Conservation (phyloP, 2,888 invertebrate species). For the Drosophila kanekoi region DNA sequence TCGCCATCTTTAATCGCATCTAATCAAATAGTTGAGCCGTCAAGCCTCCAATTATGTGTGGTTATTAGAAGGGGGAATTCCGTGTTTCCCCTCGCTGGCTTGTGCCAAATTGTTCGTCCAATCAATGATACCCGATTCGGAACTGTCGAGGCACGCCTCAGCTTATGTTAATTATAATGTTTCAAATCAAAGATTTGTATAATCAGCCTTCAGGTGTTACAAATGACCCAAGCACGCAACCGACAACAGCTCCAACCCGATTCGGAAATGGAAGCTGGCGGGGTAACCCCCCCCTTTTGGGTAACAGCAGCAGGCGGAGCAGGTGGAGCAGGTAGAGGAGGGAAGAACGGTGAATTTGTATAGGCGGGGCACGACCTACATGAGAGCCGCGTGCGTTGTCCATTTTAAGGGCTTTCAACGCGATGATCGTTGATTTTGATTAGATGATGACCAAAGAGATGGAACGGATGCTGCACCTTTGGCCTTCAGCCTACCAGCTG, state of each 20-base stretch:
- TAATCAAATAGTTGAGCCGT: background rate
- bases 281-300: background rate
- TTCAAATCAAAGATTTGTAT: conserved; percentile 64
- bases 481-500: conserved; percentile 17
- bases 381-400: conserved; percentile 45
- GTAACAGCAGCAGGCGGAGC: background rate
- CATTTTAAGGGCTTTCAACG: conserved; percentile 52
- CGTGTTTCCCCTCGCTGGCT: background rate
- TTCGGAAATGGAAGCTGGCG: background rate
- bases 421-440: conserved; percentile 73
- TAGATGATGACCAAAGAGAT: conserved; percentile 56
- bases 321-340: too few relatives aligned
- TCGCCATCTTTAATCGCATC: background rate
- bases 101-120: conserved; percentile 35
- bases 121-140: conserved; percentile 39
- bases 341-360: background rate
- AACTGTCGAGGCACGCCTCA: conserved; percentile 33
- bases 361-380: conserved; percentile 38
- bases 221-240: conserved; percentile 73
- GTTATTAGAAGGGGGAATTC: conserved; percentile 13
- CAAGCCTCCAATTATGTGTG: conserved; percentile 29
- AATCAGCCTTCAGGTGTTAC: conserved; percentile 78
- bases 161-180: conserved; percentile 69
- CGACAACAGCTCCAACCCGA: background rate
- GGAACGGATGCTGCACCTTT: conserved; percentile 53